phyloP scores from a whole-genome alignment of 1,140 invertebrate genomes.

The Stenopsyche tienmushanensis region DNA sequence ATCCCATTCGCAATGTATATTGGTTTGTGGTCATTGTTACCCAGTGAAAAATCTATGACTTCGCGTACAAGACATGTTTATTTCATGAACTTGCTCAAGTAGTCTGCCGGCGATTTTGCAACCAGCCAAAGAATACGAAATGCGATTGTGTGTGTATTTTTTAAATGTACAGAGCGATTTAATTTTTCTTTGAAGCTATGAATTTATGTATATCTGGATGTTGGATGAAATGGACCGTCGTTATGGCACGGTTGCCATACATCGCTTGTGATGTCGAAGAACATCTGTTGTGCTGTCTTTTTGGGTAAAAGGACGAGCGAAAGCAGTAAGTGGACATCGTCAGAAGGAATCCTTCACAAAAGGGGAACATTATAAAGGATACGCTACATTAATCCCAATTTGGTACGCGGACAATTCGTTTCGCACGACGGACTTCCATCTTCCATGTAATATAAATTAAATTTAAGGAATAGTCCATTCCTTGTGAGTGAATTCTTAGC shows the following conservation, averaged over 20 bases:
- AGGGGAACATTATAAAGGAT: not conserved
- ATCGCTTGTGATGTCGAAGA: too few relatives aligned
- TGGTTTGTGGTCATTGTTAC: not conserved
- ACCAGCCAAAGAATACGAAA: not conserved
- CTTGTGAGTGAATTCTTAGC: not conserved
- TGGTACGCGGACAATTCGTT: not conserved
- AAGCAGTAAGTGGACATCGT: not conserved
- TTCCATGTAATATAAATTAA: slow-evolving; percentile 10
- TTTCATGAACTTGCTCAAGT: slow-evolving; percentile 1
- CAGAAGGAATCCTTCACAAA: slow-evolving; percentile 9
- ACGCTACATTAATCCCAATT: slow-evolving; percentile 11
- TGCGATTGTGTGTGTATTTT: too few relatives aligned
- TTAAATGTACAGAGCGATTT: too few relatives aligned
- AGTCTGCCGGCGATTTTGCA: not conserved
- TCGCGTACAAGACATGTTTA: not conserved
- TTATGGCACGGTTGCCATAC: too few relatives aligned
- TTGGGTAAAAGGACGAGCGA: not conserved
- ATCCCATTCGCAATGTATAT: not conserved
- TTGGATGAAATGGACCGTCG: too few relatives aligned
- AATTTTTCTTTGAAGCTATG: not conserved
- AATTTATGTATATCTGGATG: too few relatives aligned
- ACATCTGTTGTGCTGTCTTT: not conserved
- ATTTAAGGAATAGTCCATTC: not conserved
- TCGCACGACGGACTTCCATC: not conserved
- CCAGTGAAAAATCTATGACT: not conserved